These are phyloP conservation scores for Halesus radiatus DNA, from an alignment of 1,140 invertebrate species.

Conservation along the genomic window DNA sequence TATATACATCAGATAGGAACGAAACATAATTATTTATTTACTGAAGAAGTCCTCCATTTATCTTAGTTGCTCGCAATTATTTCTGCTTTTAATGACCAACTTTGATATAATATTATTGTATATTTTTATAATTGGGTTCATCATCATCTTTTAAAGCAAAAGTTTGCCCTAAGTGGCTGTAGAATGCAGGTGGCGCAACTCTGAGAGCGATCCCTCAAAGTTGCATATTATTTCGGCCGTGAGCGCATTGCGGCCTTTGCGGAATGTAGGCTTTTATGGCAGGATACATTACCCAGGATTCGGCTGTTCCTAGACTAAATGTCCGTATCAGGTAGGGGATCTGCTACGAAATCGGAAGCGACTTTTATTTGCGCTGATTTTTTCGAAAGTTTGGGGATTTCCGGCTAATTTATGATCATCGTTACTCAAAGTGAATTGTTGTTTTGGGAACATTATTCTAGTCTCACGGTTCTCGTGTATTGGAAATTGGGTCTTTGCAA, in stretches of 20 bases:
- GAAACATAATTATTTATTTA: no score
- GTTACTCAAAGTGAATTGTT: slow-evolving; percentile 25
- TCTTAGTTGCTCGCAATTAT: no score
- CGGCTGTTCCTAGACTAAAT: slow-evolving; percentile 15
- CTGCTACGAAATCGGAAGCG: not conserved
- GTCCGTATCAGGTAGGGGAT: slow-evolving; percentile 8
- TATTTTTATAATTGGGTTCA: no score
- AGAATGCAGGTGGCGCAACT: no score
- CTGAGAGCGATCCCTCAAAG: not conserved
- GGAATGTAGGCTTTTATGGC: slow-evolving; percentile 23
- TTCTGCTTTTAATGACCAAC: no score
- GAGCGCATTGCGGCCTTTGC: slow-evolving; percentile 15
- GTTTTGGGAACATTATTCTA: slow-evolving; percentile 21
- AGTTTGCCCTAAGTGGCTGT: no score
- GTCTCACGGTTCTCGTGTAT: slow-evolving; percentile 1
- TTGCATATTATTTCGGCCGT: not conserved
- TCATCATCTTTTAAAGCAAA: no score
- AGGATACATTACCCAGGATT: slow-evolving; percentile 29
- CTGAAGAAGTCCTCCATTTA: no score
- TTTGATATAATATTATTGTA: no score
- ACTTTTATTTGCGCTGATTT: slow-evolving; percentile 32
- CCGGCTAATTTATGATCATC: slow-evolving; percentile 31
- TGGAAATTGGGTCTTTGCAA: not conserved
- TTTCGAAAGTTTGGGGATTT: slow-evolving; percentile 31
- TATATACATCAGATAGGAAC: no score